A percentile compares a stretch with the other conserved stretches of the same genome.
These are phyloP conservation scores for Lochmaea capreae DNA, from an alignment of 2,888 invertebrate genomes.

Conservation along the genomic window DNA sequence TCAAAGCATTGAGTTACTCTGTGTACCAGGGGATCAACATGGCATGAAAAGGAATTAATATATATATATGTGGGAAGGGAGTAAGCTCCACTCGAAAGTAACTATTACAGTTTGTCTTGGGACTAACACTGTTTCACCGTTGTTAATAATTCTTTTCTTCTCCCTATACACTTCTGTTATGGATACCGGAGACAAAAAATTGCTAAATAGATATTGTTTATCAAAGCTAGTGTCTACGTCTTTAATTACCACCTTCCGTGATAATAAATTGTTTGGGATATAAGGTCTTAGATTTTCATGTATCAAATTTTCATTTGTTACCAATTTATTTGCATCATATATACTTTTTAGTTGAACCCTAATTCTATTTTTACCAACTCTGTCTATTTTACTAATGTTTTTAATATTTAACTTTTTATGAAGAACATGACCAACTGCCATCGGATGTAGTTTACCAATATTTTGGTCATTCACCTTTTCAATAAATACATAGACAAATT, in stretches of 20 bases:
- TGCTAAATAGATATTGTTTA: constrained; percentile 1
- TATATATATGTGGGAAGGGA: not conserved
- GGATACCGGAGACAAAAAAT: not conserved
- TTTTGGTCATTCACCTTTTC: no score
- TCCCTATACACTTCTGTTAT: not conserved
- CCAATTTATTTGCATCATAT: no score
- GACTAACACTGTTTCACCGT: not conserved
- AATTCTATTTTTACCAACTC: no score
- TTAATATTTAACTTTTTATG: not conserved
- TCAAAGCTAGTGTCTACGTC: constrained; percentile 4
- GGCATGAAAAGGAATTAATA: not conserved
- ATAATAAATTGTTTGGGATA: constrained; percentile 3
- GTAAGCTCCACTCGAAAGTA: not conserved
- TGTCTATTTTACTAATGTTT: no score
- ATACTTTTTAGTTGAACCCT: no score
- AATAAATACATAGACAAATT: no score
- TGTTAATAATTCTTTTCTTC: not conserved
- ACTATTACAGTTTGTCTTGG: constrained; percentile 7
- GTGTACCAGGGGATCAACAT: not conserved
- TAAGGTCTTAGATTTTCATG: not conserved
- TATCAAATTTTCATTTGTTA: constrained; percentile 1
- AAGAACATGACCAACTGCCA: constrained; percentile 7
- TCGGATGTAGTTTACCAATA: not conserved
- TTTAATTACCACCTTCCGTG: not conserved
- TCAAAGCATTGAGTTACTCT: not conserved